Evolutionary conservation across 2,797 vertebrate genomes (phyloP).

Genomic region (Hydrolagus colliei): DNA sequence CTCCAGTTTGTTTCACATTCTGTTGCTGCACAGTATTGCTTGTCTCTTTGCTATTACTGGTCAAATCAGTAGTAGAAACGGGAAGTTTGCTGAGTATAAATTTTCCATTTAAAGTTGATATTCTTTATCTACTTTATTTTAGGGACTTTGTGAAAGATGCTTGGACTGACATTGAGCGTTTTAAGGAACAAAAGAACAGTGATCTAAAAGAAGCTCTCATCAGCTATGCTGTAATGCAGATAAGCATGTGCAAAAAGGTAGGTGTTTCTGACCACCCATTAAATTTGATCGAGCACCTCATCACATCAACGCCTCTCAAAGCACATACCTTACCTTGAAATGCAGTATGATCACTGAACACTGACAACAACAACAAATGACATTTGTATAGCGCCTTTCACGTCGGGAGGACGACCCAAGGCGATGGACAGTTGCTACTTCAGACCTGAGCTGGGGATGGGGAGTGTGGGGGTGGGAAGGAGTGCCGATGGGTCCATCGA

Average conservation of each 20-base stretch:
- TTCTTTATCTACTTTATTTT: not conserved
- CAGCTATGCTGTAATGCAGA: slow-evolving; percentile 89
- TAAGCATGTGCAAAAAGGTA: slow-evolving; percentile 96
- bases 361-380: no score
- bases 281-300: not conserved
- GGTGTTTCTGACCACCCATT: not conserved
- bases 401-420: no score
- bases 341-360: no score
- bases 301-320: no score
- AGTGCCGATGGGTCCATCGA: no score
- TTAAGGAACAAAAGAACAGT: slow-evolving; percentile 85
- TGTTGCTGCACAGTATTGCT: not conserved
- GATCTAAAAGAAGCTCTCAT: slow-evolving; percentile 85
- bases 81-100: not conserved
- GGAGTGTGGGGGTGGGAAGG: no score
- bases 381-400: no score
- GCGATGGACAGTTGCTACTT: no score
- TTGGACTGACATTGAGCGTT: slow-evolving; percentile 81
- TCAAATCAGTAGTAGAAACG: not conserved
- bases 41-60: not conserved
- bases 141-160: slow-evolving; percentile 83
- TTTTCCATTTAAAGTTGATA: slow-evolving; percentile 31
- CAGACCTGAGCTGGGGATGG: no score
- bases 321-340: no score
- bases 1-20: not conserved